Evolutionary conservation across 1,140 invertebrate species (phyloP), one percentile per base, ranked within the genome.

Genomic region (Diachasma alloeum): DNA sequence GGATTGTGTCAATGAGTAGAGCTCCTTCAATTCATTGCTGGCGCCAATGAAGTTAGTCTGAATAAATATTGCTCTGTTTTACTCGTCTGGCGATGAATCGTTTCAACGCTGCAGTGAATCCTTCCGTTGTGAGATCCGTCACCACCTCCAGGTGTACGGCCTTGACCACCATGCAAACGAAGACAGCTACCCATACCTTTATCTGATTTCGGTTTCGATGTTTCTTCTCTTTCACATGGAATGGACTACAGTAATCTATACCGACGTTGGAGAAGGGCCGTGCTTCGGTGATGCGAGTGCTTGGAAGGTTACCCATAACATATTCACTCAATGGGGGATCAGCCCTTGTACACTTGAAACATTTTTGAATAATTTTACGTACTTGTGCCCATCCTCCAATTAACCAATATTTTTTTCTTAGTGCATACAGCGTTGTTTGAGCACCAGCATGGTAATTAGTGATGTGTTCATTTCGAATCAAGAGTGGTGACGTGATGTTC

Each of bases 61-160:
- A 83, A 53, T 79, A 82, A 13, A 88, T 67, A 8, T 68, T 44
- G 0, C 13, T 17, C 19, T 79, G 76, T 13, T 36, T 63, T 17
- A 82, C 83, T 46, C 82, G 69, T 67, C 83, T 42, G 0, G 80
- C 46, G 11, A 87, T 79, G 59, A 88, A 87, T 19, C 84, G 26
- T 46, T 74, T 74, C 4, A 86, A 73, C 11, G 80, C 81, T 15
- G 72, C 67, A 17, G 87, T 19, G 70, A 84, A 87, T n/a, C 48
- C 72, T 4, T 82, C 79, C 5, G 84, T 84, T 10, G 71, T 77
- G 5, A 89, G 67, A 75, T 83, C 81, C 19, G 19, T 68, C 0
- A 88, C 82, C 0, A 87, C 66, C 69, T 90, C 87, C 22, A 88
- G 69, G 78, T 89, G 87, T 0, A 89, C 74, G 0, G 87, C 86